These are phyloP conservation scores for Crotalus tigris DNA, from an alignment of 2,113 vertebrate genomes.

Conservation along the genomic window DNA sequence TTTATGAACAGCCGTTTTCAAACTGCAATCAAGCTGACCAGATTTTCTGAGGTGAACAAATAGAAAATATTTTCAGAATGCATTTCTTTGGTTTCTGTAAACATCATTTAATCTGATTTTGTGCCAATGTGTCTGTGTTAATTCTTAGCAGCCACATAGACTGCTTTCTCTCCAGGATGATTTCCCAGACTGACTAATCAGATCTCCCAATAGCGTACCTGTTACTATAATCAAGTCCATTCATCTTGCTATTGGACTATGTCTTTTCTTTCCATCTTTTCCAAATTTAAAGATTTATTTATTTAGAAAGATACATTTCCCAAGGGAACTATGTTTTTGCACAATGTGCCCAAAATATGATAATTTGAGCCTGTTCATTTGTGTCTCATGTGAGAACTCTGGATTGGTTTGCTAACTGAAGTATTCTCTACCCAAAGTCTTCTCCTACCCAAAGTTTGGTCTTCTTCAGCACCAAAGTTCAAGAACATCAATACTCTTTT, in stretches of 20 bases:
- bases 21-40: slow-evolving; percentile 30
- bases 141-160: not conserved
- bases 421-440: not conserved
- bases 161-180: not conserved
- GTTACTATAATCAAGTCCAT: not conserved
- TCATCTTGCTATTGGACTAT: not conserved
- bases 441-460: not conserved
- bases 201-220: not conserved
- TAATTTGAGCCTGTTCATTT: not conserved
- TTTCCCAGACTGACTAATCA: not conserved
- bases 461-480: not conserved
- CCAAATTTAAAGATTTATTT: not conserved
- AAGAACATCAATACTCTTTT: not conserved
- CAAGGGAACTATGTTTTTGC: not conserved
- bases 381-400: not conserved
- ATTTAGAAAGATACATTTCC: not conserved
- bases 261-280: not conserved
- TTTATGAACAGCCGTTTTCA: slow-evolving; percentile 31
- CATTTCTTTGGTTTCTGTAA: not conserved
- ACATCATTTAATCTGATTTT: not conserved
- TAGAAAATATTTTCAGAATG: not conserved
- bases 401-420: not conserved
- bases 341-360: not conserved
- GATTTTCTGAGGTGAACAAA: slow-evolving; percentile 48
- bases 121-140: not conserved